Base-by-base conservation (phyloP, 2,113 vertebrate species). In the Propithecus coquereli region DNA sequence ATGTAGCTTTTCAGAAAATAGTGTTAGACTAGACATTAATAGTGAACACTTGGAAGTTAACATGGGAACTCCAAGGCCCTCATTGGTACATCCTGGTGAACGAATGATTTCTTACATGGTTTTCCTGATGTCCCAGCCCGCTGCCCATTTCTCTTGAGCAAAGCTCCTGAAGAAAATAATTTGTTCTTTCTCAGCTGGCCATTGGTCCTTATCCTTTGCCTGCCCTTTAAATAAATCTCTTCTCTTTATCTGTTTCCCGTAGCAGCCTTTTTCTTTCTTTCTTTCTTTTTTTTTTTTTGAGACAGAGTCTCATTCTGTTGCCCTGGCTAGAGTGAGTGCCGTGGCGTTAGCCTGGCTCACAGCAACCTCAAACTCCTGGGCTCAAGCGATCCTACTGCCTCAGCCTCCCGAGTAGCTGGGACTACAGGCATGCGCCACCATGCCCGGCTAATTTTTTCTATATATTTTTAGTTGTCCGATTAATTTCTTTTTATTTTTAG, bases 1-100 rank as follows among this genome's bases (percentile, higher is more conserved):
- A 25, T 47, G 5, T 83, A 34, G 87, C 34, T 96, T 90, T 89
- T 87, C 34, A 73, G 61, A 91, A 94, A 76, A 45, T 40, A 79
- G 45, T 89, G 96, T 94, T 81, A 66, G 17, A 50, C 77, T 85
- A 59, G 61, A 90, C 27, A 91, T 94, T 85, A 89, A 61, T 86
- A 82, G 18, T 79, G 54, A 89, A 93, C 71, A 90, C 37, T 87
- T 45, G 61, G 74, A 81, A 77, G 25, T 87, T 87, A 73, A n/a
- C 45, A 32, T 91, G 59, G 13, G 37, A 70, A 59, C 32, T 71
- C 63, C 16, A 37, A 84, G 7, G 45, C 12, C 79, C 0, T 43
- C 16, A 65, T 74, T 73, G 80, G 47, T 71, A 89, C n/a, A 20
- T 91, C 18, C 23, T 92, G 34, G 10, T 88, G 52, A 92, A n/a